Evolutionary conservation across 2,888 invertebrate genomes (phyloP), one percentile per base, ranked within the genome.

Genomic region (Sphaerophoria rueppellii): DNA sequence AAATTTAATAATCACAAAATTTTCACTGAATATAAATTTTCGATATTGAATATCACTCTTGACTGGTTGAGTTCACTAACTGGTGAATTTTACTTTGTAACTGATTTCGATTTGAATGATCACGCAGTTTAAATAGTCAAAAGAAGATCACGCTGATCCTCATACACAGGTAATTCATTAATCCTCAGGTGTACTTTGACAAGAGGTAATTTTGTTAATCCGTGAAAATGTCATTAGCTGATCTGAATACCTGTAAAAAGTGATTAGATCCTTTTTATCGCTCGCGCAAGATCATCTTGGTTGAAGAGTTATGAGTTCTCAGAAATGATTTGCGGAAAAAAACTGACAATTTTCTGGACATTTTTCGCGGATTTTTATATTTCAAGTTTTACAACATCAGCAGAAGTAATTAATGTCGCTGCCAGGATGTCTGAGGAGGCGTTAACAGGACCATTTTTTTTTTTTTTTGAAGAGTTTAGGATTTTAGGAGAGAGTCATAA

Each of bases 41-140:
- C 0, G 55, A 82, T 77, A 77, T 73, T 72, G 4, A 12, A 82
- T 73, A 82, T 72, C 61, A 46, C 1, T 24, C 24, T 14, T 12
- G 24, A 60, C 40, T 40, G 16, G 40, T 43, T 12, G 60, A 24
- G 24, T 60, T 60, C 40, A 24, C 60, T 12, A 6, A 71, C 76
- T 81, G 65, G 74, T 34, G 16, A 65, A 32, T 52, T 54, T 46
- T 65, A 61, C 54, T 77, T 55, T 40, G 61, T 81, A 72, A 77
- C 67, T 82, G 61, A 82, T 37, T 32, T 55, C 1, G 6, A 0
- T 46, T 50, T 16, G 4, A 6, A 35, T 0, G 35, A 50, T 65
- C 35, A 35, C 37, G 16, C 0, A 16, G 35, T 6, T 65, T 65
- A 70, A 14, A 48, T 35, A 69, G 12, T 6, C 40, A 7, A 24